A percentile compares a stretch with the other conserved stretches of the same genome.
Conservation (phyloP, 2,113 vertebrate species). For the Lipotes vexillifer region DNA sequence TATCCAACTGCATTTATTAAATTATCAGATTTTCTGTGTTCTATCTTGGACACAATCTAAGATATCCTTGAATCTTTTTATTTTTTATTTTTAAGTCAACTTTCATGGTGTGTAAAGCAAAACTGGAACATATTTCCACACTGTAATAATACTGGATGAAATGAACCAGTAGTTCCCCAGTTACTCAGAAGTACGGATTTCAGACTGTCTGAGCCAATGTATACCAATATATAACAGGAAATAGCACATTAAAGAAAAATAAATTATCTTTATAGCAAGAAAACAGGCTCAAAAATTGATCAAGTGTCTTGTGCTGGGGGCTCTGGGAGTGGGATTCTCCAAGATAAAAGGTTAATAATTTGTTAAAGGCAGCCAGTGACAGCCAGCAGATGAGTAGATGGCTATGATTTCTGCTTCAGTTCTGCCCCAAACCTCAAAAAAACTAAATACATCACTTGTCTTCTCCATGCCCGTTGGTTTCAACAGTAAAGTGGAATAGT, state of each 20-base stretch:
- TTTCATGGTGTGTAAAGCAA: not conserved
- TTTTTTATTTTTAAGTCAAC: not conserved
- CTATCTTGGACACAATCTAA: not conserved
- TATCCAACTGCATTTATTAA: not conserved
- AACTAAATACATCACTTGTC: not conserved
- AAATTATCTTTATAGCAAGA: not conserved
- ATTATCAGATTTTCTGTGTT: not conserved
- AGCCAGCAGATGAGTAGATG: not conserved
- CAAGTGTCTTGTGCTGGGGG: not conserved
- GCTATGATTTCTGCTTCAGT: not conserved
- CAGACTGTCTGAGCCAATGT: not conserved
- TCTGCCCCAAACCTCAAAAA: not conserved
- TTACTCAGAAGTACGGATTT: not conserved
- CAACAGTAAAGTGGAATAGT: not conserved
- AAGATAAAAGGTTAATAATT: not conserved
- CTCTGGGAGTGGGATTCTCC: not conserved
- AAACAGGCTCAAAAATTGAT: not conserved
- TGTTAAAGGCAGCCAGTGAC: not conserved
- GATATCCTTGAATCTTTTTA: not conserved
- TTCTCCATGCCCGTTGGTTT: not conserved
- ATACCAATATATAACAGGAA: not conserved
- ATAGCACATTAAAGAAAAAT: not conserved
- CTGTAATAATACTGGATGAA: not conserved
- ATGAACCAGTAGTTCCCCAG: not conserved
- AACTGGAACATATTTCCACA: not conserved